These are phyloP conservation scores for Axis porcinus DNA, from an alignment of 2,113 vertebrate genomes.

Conservation along the genomic window DNA sequence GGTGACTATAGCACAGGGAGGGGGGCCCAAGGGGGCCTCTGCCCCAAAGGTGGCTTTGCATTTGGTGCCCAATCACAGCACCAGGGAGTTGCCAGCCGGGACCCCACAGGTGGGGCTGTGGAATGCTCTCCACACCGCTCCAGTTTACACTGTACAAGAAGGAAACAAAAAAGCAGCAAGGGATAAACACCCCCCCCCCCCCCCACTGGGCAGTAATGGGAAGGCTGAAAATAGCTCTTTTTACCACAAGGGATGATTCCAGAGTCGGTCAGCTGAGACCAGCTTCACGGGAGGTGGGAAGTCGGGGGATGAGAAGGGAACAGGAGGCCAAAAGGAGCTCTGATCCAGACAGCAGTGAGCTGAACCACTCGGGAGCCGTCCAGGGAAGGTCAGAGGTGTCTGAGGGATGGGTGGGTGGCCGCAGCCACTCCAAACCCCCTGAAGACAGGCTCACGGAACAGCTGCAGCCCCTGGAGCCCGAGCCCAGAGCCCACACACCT, in stretches of 20 bases:
- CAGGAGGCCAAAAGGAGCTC: neutral
- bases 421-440: neutral
- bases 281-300: neutral
- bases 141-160: neutral
- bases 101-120: neutral
- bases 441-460: neutral
- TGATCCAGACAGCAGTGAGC: neutral
- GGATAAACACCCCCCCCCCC: neutral
- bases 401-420: rapidly evolving
- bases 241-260: conserved; percentile 56
- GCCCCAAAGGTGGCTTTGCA: neutral
- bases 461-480: neutral
- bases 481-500: neutral
- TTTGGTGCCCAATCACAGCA: neutral
- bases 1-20: neutral
- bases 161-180: conserved; percentile 27
- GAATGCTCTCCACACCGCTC: neutral
- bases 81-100: neutral
- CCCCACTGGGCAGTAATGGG: neutral
- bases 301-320: neutral
- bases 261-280: conserved; percentile 34
- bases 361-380: neutral
- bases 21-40: neutral
- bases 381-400: neutral
- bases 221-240: conserved; percentile 64